A percentile compares a stretch with the other conserved stretches of the same genome.
Conservation (phyloP, 2,888 invertebrate species). For the Euphydryas editha region DNA sequence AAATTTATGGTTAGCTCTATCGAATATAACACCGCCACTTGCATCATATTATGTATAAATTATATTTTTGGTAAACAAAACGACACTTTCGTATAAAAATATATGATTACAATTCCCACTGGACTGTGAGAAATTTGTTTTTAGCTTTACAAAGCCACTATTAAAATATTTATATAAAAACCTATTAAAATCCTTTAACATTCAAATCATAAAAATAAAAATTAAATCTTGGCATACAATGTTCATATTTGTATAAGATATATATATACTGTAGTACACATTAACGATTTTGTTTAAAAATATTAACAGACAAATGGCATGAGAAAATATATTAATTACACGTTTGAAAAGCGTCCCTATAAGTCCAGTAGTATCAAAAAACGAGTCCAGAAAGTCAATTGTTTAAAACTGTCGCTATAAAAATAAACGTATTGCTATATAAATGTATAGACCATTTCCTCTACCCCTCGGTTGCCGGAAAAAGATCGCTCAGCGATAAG, state of each 20-base stretch:
- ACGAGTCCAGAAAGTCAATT: background rate
- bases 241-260: background rate
- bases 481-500: too few relatives aligned
- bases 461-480: too few relatives aligned
- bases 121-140: conserved; percentile 17
- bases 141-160: background rate
- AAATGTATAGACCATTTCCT: too few relatives aligned
- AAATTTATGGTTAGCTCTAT: conserved; percentile 9
- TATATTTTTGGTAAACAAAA: conserved; percentile 19
- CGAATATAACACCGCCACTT: conserved; percentile 2
- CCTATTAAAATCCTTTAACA: background rate
- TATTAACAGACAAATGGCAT: background rate
- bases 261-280: background rate
- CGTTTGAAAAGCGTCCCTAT: background rate
- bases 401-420: too few relatives aligned
- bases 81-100: conserved; percentile 21
- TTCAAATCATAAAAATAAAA: background rate
- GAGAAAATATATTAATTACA: too few relatives aligned
- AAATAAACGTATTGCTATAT: too few relatives aligned
- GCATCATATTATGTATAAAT: conserved; percentile 12
- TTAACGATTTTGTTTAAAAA: background rate
- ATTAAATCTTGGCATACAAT: background rate
- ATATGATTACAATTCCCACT: conserved; percentile 22
- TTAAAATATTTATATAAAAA: background rate
- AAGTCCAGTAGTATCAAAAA: conserved; percentile 19